Evolutionary conservation across 1,140 invertebrate genomes (phyloP), one percentile per base, ranked within the genome.

Genomic region (Drosophila saltans): DNA sequence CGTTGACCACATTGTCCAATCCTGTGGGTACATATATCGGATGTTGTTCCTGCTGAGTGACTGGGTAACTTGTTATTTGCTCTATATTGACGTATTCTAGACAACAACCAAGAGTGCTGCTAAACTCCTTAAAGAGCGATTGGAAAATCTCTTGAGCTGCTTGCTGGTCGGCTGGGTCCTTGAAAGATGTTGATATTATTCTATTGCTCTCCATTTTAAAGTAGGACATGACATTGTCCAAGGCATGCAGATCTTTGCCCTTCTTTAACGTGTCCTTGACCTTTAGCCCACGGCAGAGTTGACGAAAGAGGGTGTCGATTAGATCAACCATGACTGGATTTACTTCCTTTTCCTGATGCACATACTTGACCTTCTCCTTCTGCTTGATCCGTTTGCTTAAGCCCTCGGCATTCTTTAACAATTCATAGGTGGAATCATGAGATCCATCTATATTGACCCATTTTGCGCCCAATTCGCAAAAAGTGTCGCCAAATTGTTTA

Each of bases 391-490:
- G 75, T 48, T 91, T 91, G 9, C 57, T 55, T 9, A 91, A 16
- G 1, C 90, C 86, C 4, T 78, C 73, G 21, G 79, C 73, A 33
- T 91, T 85, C 16, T 73, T 73, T 11, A 91, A 61, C 9, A 91
- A 69, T 56, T 91, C 81, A 57, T 91, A 91, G 40, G 83, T 85
- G 2, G 90, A 89, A 33, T 91, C 80, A 24, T 83, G 72, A 0
- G 84, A 80, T 4, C 81, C 86, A 64, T 91, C 81, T 26, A 91
- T 88, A 28, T 72, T 82, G 0, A 91, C 88, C 76, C 78, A 92
- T 41, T 92, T 92, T 3, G 95, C 95, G 0, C 96, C 96, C 93
- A 96, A 94, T 92, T 97, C 96, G 9, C 95, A 95, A 4, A 95
- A 94, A 0, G 95, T 93, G 69, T 96, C 95, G 33, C 95, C 95